Base-by-base conservation (phyloP, 2,113 vertebrate genomes). In the Chauna torquata region DNA sequence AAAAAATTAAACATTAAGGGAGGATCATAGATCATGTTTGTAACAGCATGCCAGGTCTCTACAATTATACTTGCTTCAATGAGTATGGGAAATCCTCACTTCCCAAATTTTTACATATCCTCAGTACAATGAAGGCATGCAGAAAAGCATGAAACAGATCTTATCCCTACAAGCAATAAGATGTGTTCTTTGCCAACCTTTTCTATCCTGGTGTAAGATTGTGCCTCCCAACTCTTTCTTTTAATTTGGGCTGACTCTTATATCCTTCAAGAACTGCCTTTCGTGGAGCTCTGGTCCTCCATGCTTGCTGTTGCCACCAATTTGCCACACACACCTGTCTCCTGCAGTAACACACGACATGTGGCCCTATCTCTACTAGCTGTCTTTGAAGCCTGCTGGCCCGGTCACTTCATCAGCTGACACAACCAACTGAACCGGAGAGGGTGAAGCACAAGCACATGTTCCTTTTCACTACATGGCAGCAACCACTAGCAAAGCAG, bases 271-370 rank as follows among this genome's bases (percentile, higher is more conserved):
- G 66, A 17, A 47, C 10, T 12, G 16, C 32, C 66, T n/a, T 70
- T 36, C 6, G 8, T n/a, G 23, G 44, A 50, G 68, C 23, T 9
- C 20, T 25, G 23, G 45, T 70, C 8, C 45, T 25, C 66, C 45
- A n/a, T 16, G 22, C 27, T 25, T 18, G 11, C 22, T 12, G n/a
- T 8, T 84, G 65, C 34, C 58, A 57, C 52, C 45, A 34, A 17
- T 5, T 20, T 47, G 38, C 27, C 75, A n/a, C 1, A 4, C 4
- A 2, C 1, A 3, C 8, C 24, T 11, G 5, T 25, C 36, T 68
- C 36, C 47, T 45, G n/a, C 36, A 9, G 20, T 18, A 55, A 28
- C 36, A 57, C 2, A 1, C 11, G 11, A 49, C 8, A 30, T 0
- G 27, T 6, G 3, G 25, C 28, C 36, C 49, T 14, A 5, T 36